Evolutionary conservation across 2,113 vertebrate species (phyloP).

Genomic region (Ictalurus furcatus): DNA sequence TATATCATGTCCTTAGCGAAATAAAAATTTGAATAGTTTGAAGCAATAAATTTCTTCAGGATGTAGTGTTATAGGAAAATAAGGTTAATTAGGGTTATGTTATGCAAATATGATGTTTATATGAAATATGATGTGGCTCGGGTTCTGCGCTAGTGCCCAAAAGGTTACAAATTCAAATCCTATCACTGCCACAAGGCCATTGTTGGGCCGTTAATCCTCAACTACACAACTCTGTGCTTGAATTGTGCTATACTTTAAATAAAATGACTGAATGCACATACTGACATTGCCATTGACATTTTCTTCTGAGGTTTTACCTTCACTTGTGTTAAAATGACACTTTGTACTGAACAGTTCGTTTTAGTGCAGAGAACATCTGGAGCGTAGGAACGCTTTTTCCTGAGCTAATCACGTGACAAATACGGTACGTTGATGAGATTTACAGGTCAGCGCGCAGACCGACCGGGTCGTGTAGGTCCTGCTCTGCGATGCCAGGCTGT

Average conservation of each 20-base stretch:
- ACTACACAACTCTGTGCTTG: not conserved
- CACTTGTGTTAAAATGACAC: not conserved
- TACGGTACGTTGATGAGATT: constrained; percentile 43
- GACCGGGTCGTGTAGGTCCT: constrained; percentile 40
- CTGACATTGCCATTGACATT: not conserved
- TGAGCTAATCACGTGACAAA: constrained; percentile 39
- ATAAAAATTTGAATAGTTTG: not conserved
- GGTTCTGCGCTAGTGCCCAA: not conserved
- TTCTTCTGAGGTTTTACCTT: not conserved
- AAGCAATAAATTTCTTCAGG: not conserved
- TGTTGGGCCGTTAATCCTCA: not conserved
- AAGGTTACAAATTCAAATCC: not conserved
- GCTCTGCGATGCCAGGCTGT: constrained; percentile 43
- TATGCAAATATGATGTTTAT: not conserved
- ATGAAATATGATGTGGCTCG: not conserved
- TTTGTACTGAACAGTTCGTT: not conserved
- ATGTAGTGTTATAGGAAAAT: not conserved
- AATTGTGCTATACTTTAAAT: not conserved
- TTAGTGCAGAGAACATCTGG: not conserved
- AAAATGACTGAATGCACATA: not conserved
- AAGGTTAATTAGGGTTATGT: not conserved
- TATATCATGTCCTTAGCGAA: not conserved
- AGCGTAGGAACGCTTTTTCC: constrained; percentile 18
- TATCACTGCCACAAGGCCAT: not conserved
- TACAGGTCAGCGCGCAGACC: constrained; percentile 47